Percentiles rank a stretch among this genome's conserved stretches.
Conservation (phyloP, 2,888 invertebrate genomes). For the Epinotia ramella region DNA sequence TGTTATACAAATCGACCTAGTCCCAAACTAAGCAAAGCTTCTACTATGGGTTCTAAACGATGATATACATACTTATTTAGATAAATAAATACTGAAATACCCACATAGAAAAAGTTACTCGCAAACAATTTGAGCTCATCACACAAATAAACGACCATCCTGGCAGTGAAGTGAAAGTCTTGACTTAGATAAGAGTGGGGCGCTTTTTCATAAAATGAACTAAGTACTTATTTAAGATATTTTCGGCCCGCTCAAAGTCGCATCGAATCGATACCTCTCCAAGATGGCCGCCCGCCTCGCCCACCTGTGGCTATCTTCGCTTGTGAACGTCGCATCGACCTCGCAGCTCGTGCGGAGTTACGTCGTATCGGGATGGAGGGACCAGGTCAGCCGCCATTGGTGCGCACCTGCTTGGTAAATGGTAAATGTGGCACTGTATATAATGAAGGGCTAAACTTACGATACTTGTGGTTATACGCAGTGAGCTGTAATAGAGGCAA, state of each 20-base stretch:
- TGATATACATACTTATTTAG: too few species aligned
- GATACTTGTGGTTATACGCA: neutral
- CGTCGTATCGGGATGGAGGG: neutral
- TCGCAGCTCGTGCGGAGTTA: neutral
- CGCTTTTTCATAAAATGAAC: too few species aligned
- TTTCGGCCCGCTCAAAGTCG: neutral
- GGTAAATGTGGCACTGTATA: neutral
- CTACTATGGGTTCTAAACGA: too few species aligned
- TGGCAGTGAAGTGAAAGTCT: too few species aligned
- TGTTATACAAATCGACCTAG: too few species aligned
- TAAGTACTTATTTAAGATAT: neutral
- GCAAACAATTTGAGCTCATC: too few species aligned
- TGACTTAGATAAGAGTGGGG: too few species aligned
- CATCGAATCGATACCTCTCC: neutral
- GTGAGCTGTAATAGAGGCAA: too few species aligned
- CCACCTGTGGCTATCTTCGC: neutral
- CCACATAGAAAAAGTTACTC: too few species aligned
- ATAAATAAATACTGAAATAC: too few species aligned
- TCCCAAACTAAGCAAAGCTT: too few species aligned
- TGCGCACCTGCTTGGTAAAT: conserved; percentile 20
- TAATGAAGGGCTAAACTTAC: neutral
- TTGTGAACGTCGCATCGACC: neutral
- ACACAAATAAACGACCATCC: too few species aligned
- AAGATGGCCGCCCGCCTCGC: conserved; percentile 14
- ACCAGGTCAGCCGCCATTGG: neutral